Evolutionary conservation across 2,888 invertebrate genomes (phyloP), one percentile per base, ranked within the genome.

Genomic region (Eupithecia tripunctaria): DNA sequence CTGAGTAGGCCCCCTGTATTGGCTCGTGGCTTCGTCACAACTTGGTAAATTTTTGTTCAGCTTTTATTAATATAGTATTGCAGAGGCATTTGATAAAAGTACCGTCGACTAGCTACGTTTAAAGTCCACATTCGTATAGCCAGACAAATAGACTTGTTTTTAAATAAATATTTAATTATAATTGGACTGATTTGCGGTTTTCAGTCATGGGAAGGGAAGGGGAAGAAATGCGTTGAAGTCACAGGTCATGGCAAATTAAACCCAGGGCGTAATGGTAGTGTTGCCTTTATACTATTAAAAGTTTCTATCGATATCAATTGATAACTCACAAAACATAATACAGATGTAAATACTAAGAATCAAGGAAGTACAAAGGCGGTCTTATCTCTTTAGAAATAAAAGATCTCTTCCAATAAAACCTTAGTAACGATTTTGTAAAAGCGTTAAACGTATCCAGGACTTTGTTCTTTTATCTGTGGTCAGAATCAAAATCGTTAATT

Each of bases 181-280:
- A 59, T 60, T n/a, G 25, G 27, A 51, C 47, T 63, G 32, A 15
- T 29, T 71, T 71, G 66, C 32, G 71, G 66, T 68, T 73, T 68
- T 66, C 64, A 51, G 15, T 71, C 66, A 62, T 59, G 59, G 67
- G 71, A 71, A 82, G 85, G 83, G 86, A 83, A 82, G 85, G 83
- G 86, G 82, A 91, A 86, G 85, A 86, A 87, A 88, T 82, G 80
- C 87, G 86, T 87, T 85, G 85, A 88, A 86, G 87, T 80, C 84
- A 85, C 68, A 74, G 81, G 87, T 87, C 88, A 90, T 87, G 89
- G 83, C 86, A 86, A 87, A 87, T 88, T 88, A 83, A 85, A 81
- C 88, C 85, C 82, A 80, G 81, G 80, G 79, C 80, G 79, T 38
- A 74, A 71, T 64, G 73, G 70, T 82, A 84, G 84, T 78, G 86